Evolutionary conservation across 1,140 invertebrate species (phyloP).

Genomic region (Mamestra configurata): DNA sequence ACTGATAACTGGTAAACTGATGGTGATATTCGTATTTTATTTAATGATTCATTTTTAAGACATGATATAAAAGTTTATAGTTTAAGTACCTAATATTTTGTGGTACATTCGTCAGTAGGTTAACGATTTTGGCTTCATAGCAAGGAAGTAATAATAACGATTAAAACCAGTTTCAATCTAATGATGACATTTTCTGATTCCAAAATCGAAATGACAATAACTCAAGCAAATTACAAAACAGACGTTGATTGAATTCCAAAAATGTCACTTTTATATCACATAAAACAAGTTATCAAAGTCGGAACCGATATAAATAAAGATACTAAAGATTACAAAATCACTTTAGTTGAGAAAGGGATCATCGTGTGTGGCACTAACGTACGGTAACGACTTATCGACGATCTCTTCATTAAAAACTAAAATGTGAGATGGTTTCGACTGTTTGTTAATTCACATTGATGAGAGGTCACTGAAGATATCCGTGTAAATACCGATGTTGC

Average conservation of each 20-base stretch:
- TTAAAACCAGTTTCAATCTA: background rate
- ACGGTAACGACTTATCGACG: slow-evolving; percentile 55
- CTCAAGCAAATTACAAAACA: background rate
- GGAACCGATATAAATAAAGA: slow-evolving; percentile 44
- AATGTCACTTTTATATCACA: slow-evolving; percentile 40
- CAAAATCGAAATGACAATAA: background rate
- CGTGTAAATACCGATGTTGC: background rate
- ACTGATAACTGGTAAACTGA: background rate
- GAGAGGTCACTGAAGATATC: background rate
- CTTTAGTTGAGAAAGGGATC: slow-evolving; percentile 31
- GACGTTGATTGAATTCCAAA: slow-evolving; percentile 41
- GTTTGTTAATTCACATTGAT: background rate
- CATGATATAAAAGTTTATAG: background rate
- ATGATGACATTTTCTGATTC: slow-evolving; percentile 8
- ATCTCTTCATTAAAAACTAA: slow-evolving; percentile 64
- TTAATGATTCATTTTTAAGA: background rate
- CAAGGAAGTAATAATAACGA: background rate
- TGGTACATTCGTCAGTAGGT: background rate
- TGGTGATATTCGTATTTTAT: background rate
- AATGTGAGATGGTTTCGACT: slow-evolving; percentile 47
- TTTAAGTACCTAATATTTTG: background rate
- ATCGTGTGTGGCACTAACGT: slow-evolving; percentile 59
- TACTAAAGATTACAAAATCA: slow-evolving; percentile 36
- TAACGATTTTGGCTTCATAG: background rate
- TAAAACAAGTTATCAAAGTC: slow-evolving; percentile 42